Base-by-base conservation (phyloP, 2,113 vertebrate species). In the Nothoprocta pentlandii region DNA sequence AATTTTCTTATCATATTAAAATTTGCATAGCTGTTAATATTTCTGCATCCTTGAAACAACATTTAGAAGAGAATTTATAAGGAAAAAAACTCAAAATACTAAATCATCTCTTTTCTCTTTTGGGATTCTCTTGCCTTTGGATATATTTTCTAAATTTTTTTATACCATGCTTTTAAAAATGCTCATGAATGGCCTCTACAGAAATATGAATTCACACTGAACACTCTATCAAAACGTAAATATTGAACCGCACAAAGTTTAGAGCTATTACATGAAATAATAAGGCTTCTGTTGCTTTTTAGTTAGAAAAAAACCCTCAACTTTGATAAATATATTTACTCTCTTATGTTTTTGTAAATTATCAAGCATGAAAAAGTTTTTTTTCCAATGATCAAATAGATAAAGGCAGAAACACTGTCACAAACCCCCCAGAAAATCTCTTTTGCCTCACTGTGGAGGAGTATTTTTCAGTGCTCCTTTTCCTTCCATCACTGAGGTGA, bases 191-290 rank as follows among this genome's bases (percentile, higher is more conserved):
- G 28, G 36, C 53, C 61, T 69, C 22, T 87, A 20, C 32, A 46
- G 62, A 87, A 83, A 53, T 74, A 63, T n/a, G 70, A 58, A 76
- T 36, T 78, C 41, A 87, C 77, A 12, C 46, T 62, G 85, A 89
- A 87, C 39, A 81, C 28, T 49, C 23, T 94, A 25, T 86, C 76
- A 77, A 83, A 91, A 94, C 16, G 12, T 81, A 78, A 92, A 92
- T 91, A 89, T n/a, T 92, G 58, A 92, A 74, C 92, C 78, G 58
- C 49, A 91, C 39, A 94, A 94, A 64, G 61, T 44, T 89, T 93
- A 73, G 39, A 92, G 71, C 28, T 94, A 96, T 92, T 94, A 95
- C 82, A 85, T 62, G 71, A 97, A 97, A 88, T 77, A 92, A 78
- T 85, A 73, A 51, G 16, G 59, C n/a, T 54, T 62, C 78, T 95